These are phyloP conservation scores for Triplophysa dalaica DNA, from an alignment of 2,113 vertebrate species.

Conservation along the genomic window DNA sequence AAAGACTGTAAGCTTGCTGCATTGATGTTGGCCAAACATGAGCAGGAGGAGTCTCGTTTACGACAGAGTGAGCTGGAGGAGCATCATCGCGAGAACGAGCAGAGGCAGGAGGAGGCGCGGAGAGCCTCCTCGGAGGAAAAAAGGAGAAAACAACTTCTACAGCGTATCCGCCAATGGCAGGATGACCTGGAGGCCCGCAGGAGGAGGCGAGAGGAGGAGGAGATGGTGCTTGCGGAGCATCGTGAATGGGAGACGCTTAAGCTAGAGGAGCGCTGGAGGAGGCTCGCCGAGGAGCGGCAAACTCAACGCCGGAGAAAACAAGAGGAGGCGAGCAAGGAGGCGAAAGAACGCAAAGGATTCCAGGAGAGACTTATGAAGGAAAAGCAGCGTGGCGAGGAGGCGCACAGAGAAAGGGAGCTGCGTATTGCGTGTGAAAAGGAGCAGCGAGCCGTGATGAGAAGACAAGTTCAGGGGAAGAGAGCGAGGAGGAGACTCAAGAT, in stretches of 20 bases:
- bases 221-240: constrained; percentile 49
- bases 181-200: constrained; percentile 65
- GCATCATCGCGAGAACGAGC: constrained; percentile 68
- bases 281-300: constrained; percentile 63
- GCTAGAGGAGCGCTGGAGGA: constrained; percentile 57
- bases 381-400: constrained; percentile 53
- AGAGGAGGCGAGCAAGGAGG: constrained; percentile 53
- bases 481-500: constrained; percentile 61
- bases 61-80: constrained; percentile 66
- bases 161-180: constrained; percentile 61
- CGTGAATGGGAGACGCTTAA: constrained; percentile 49
- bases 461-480: constrained; percentile 45
- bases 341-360: constrained; percentile 54
- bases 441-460: constrained; percentile 61
- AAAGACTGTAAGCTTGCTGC: constrained; percentile 79
- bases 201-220: constrained; percentile 58
- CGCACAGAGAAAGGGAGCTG: constrained; percentile 55
- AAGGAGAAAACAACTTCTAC: constrained; percentile 59
- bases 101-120: constrained; percentile 59
- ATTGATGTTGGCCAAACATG: constrained; percentile 78
- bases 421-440: constrained; percentile 59
- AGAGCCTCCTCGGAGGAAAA: constrained; percentile 61
- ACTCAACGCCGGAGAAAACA: constrained; percentile 48
- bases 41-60: constrained; percentile 68
- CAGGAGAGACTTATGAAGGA: constrained; percentile 63